Base-by-base conservation (phyloP, 2,113 vertebrate genomes). In the Climacteris rufus region DNA sequence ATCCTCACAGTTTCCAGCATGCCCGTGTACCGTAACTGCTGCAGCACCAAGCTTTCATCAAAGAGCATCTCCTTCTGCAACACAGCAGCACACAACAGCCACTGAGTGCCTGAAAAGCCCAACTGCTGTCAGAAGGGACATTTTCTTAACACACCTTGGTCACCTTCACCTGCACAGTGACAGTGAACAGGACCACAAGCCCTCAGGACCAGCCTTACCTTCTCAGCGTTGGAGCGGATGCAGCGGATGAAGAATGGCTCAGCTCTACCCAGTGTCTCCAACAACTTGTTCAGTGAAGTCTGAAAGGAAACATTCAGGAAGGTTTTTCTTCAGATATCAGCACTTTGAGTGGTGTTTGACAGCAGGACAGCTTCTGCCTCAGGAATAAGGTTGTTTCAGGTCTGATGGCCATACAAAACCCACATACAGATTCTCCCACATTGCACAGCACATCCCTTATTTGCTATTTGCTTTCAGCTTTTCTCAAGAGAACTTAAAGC, bases 211-310 rank as follows among this genome's bases (percentile, higher is more conserved):
- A 50, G 21, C 27, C 92, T 91, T 12, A 99, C 99, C 99, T 99
- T 99, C 94, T 99, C 98, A 2, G 99, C 98, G 3, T 99, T 99
- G 91, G 99, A 99, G 89, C 99, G 99, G 89, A 99, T 99, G 88
- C 99, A 99, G 40, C 99, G 98, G 90, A 99, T 99, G 96, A 99
- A 99, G 97, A 99, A 99, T 1, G 99, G 99, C 87, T 99, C 99
- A 2, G 99, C 99, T 96, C 97, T 98, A 25, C 99, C 98, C 94
- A 99, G 97, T 0, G 99, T 99, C 97, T 99, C 99, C 95, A 99
- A 69, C 42, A 99, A 98, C 95, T 99, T 99, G 95, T 98, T 99
- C 11, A 99, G 98, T 31, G 99, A 99, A 6, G 98, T 97, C 99
- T 99, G 95, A 50, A 96, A 92, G 7, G 20, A 95, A 31, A 88